A percentile compares a stretch with the other conserved stretches of the same genome.
These are phyloP conservation scores for Alethe castanea DNA, from an alignment of 2,113 vertebrate genomes.

Conservation along the genomic window DNA sequence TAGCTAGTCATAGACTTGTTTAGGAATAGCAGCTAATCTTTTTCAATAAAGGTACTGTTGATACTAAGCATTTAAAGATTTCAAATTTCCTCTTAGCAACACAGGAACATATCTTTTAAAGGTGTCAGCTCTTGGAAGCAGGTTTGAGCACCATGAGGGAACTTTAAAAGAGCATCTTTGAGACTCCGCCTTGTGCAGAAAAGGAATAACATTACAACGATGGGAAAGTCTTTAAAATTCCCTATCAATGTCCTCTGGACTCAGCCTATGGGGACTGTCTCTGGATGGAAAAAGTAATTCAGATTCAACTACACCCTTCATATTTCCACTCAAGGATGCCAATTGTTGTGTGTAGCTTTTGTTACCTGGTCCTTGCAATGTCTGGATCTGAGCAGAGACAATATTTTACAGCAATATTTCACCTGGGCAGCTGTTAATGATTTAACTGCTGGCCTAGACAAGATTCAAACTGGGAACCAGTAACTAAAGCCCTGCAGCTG, in stretches of 20 bases:
- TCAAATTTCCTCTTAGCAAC: not conserved
- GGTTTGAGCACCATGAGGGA: not conserved
- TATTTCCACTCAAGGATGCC: not conserved
- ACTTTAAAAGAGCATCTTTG: not conserved
- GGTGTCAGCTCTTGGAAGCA: not conserved
- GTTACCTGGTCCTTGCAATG: not conserved
- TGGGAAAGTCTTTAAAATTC: not conserved
- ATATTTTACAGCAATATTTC: not conserved
- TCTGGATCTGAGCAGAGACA: not conserved
- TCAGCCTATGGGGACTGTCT: not conserved
- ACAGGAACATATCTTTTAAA: not conserved
- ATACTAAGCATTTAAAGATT: not conserved
- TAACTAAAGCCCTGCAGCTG: not conserved
- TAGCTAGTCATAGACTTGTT: not conserved
- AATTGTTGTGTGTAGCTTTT: not conserved
- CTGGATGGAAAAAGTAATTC: not conserved
- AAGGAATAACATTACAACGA: not conserved
- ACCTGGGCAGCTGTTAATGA: not conserved
- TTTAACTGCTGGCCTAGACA: not conserved
- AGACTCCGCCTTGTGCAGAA: not conserved
- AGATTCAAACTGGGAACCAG: not conserved
- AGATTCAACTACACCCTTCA: not conserved
- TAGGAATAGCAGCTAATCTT: not conserved
- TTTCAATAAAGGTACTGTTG: not conserved
- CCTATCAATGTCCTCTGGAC: not conserved